Base-by-base conservation (phyloP, 2,113 vertebrate genomes). In the Ptychochromis oligacanthus region DNA sequence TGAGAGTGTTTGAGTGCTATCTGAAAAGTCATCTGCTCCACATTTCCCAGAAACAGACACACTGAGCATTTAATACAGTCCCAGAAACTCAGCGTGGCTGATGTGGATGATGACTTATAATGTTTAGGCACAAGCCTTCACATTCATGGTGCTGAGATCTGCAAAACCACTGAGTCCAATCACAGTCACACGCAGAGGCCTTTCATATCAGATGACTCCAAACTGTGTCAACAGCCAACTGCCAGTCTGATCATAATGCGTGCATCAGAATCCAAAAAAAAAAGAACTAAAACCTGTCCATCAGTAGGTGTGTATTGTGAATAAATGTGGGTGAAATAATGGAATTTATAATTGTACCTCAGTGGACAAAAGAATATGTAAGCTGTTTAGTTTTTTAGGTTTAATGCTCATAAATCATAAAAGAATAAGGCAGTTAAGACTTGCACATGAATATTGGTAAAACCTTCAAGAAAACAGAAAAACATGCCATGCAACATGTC, bases 141-240 rank as follows among this genome's bases (percentile, higher is more conserved):
- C 81, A 88, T 86, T 91, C 55, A 92, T 22, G 10, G 14, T 2
- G 56, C 20, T 72, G 8, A 87, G 17, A 54, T 26, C 64, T 70
- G 43, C 67, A 70, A 92, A 91, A 90, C 89, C 91, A 90, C 90
- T n/a, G 77, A 78, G 72, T 87, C 93, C 55, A 92, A 93, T 92
- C 79, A 58, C 28, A 92, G 87, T 95, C 92, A 93, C 90, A 90
- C 88, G 86, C 77, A 67, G 58, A 58, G 15, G 52, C 46, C 22
- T 58, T 26, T 78, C 10, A 59, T 2, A 80, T 92, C 90, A 93
- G 85, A 90, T 91, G 91, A 92, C 82, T 83, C 46, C 36, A 80
- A 57, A 85, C 3, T 18, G 54, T 28, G 75, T 40, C 52, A 84
- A 26, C 26, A 61, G 43, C 17, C 65, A 61, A 2, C 36, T 52